A percentile compares a stretch with the other conserved stretches of the same genome.
Conservation (phyloP, 2,888 invertebrate species). For the Ochropacha duplaris region DNA sequence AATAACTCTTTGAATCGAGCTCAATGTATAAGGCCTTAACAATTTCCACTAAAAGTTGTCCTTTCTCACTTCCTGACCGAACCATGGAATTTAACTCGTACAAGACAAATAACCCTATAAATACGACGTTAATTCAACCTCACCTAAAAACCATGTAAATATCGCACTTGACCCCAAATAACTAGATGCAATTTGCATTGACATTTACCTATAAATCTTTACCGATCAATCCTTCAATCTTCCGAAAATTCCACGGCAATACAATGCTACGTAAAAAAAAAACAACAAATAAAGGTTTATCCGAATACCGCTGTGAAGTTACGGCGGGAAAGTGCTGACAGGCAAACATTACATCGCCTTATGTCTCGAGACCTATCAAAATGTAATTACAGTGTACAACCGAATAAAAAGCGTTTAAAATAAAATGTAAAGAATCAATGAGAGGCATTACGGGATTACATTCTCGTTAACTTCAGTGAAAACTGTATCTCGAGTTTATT, state of each 20-base stretch:
- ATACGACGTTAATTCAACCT: not conserved
- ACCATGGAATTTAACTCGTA: not conserved
- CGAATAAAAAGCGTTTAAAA: conserved; percentile 41
- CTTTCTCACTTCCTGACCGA: not conserved
- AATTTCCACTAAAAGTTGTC: not conserved
- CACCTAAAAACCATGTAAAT: not conserved
- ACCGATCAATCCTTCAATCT: conserved; percentile 6
- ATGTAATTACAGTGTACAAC: conserved; percentile 57
- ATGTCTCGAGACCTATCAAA: conserved; percentile 51
- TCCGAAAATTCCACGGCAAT: conserved; percentile 18
- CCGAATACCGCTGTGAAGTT: conserved; percentile 21
- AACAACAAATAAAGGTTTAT: conserved; percentile 29
- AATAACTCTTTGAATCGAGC: not conserved
- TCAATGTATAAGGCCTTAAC: not conserved
- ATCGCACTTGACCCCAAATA: conserved; percentile 5
- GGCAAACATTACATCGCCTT: conserved; percentile 54
- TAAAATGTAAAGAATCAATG: conserved; percentile 52
- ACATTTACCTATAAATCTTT: not conserved
- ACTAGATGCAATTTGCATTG: conserved; percentile 17
- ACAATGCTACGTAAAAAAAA: conserved; percentile 31
- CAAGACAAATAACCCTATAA: not conserved
- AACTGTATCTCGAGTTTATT: conserved; percentile 43
- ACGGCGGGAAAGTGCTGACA: conserved; percentile 52
- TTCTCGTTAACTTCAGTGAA: conserved; percentile 39
- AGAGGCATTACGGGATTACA: conserved; percentile 28